phyloP scores from a whole-genome alignment of 2,888 invertebrate genomes.

The Volucella inflata region DNA sequence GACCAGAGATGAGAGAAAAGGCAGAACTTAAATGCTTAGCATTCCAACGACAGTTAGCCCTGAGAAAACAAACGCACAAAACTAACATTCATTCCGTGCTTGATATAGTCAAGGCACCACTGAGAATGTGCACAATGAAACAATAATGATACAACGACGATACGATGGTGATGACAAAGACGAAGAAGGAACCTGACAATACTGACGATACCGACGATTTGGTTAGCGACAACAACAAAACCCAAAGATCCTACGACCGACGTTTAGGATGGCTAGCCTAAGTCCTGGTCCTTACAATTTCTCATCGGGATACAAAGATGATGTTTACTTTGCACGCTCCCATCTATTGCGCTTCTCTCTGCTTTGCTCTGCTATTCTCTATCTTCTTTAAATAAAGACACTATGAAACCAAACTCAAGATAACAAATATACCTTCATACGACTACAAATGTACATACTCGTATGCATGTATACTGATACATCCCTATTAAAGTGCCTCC shows the following conservation, averaged over 20 bases:
- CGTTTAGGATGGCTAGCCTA: constrained; percentile 3
- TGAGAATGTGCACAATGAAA: constrained; percentile 41
- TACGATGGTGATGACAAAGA: neutral
- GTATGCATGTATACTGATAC: neutral
- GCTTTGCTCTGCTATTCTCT: neutral
- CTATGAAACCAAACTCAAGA: neutral
- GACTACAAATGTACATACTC: neutral
- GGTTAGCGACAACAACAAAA: constrained; percentile 9
- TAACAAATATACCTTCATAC: neutral
- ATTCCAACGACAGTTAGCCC: constrained; percentile 53
- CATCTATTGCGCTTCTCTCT: neutral
- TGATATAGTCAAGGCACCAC: neutral
- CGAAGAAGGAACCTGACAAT: neutral
- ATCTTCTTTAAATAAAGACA: neutral
- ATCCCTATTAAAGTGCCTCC: no score
- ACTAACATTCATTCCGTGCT: constrained; percentile 33
- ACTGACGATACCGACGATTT: constrained; percentile 6
- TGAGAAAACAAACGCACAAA: constrained; percentile 48
- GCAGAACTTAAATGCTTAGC: constrained; percentile 57
- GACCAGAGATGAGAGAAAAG: constrained; percentile 18
- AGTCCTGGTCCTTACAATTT: constrained; percentile 15
- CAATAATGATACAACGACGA: constrained; percentile 30
- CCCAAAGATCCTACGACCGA: neutral
- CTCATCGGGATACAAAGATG: constrained; percentile 21
- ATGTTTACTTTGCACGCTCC: constrained; percentile 12